phyloP scores from a whole-genome alignment of 2,888 invertebrate species.

The Megalurothrips usitatus region DNA sequence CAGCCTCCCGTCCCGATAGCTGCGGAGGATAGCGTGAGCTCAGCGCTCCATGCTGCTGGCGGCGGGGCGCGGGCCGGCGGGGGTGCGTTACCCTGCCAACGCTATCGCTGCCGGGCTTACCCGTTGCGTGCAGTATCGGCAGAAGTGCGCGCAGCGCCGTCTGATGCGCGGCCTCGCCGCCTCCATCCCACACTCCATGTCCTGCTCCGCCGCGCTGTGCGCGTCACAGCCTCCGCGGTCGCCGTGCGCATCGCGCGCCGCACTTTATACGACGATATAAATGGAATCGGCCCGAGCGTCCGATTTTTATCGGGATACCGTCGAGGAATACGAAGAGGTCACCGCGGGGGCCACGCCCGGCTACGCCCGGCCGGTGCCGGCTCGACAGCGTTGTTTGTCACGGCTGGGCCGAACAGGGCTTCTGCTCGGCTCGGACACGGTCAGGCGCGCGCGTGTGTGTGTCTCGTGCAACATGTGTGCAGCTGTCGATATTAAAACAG shows the following conservation, averaged over 20 bases:
- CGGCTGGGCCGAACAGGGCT: background rate
- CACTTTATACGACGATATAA: background rate
- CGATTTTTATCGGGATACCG: too few species aligned
- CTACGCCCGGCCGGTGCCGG: too few species aligned
- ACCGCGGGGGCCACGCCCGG: too few species aligned
- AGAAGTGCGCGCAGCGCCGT: too few species aligned
- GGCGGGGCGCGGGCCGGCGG: background rate
- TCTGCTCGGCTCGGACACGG: background rate
- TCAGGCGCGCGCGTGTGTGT: too few species aligned
- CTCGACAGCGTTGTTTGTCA: background rate
- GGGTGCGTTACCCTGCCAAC: background rate
- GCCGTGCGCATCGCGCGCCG: background rate
- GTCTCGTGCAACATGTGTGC: background rate
- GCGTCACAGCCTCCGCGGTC: background rate
- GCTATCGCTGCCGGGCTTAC: background rate
- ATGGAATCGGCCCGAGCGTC: too few species aligned
- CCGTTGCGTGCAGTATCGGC: too few species aligned
- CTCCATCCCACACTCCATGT: background rate
- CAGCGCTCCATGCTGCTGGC: background rate
- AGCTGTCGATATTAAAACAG: conserved; percentile 19
- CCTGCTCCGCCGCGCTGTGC: background rate
- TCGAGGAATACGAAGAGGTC: too few species aligned
- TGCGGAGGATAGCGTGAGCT: background rate
- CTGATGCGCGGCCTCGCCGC: background rate
- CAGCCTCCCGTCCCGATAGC: too few species aligned